Percentiles rank a stretch among this genome's conserved stretches.
Evolutionary conservation across 2,888 invertebrate species (phyloP).

Genomic region (Ophioninae sp.): DNA sequence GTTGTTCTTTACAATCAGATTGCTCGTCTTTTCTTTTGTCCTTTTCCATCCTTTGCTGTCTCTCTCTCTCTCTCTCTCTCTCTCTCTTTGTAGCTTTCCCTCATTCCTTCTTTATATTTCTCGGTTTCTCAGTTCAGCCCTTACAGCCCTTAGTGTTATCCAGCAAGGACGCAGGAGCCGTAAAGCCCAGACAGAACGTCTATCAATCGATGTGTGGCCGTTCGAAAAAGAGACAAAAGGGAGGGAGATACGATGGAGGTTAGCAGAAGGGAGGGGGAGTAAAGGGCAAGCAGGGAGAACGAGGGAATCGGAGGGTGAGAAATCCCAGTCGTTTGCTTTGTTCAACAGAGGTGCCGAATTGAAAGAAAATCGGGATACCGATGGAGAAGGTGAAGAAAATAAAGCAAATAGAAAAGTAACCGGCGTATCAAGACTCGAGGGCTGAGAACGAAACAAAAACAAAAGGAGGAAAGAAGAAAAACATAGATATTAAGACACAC

Average conservation of each 20-base stretch:
- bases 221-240: slow-evolving; percentile 4
- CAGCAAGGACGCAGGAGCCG: slow-evolving; percentile 55
- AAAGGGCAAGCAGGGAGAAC: neutral
- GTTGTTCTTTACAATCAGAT: slow-evolving; percentile 77
- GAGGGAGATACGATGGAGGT: neutral
- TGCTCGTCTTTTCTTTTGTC: slow-evolving; percentile 61
- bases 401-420: slow-evolving; percentile 11
- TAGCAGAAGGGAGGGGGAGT: neutral
- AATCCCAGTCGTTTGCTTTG: slow-evolving; percentile 51
- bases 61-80: neutral
- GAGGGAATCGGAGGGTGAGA: slow-evolving; percentile 12
- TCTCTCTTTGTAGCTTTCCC: no score
- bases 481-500: neutral
- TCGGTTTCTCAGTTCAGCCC: neutral
- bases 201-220: slow-evolving; percentile 51
- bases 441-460: slow-evolving; percentile 14
- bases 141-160: neutral
- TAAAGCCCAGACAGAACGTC: slow-evolving; percentile 63
- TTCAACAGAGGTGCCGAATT: slow-evolving; percentile 52
- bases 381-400: slow-evolving; percentile 4
- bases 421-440: slow-evolving; percentile 26
- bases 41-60: slow-evolving; percentile 31
- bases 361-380: slow-evolving; percentile 47
- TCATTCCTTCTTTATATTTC: slow-evolving; percentile 41
- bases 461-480: neutral